A percentile compares a stretch with the other conserved stretches of the same genome.
Conservation (phyloP, 2,888 invertebrate genomes). For the Orchesella flavescens region DNA sequence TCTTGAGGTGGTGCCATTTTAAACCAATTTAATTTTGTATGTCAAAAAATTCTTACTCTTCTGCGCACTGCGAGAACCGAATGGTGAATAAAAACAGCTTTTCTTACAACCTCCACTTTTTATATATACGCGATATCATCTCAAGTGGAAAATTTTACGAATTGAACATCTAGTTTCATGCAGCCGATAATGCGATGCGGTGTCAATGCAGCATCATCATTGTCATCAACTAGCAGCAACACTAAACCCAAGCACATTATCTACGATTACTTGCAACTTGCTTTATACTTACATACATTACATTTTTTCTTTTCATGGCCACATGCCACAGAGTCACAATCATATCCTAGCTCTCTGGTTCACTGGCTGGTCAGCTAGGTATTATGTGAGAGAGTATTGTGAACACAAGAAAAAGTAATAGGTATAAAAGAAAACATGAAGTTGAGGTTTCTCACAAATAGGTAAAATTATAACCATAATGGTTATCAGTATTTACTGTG, state of each 20-base stretch:
- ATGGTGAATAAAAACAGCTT: background rate
- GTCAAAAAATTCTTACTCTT: background rate
- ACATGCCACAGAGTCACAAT: no score
- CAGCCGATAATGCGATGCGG: background rate
- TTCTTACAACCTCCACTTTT: background rate
- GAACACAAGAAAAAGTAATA: no score
- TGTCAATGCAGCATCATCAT: background rate
- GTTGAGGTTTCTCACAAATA: no score
- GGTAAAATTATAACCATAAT: no score
- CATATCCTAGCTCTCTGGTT: no score
- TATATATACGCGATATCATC: background rate
- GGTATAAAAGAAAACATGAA: no score
- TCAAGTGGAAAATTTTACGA: slow-evolving; percentile 27
- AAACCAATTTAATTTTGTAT: background rate
- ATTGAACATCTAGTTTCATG: background rate
- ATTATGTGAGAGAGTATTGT: no score
- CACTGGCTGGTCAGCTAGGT: no score
- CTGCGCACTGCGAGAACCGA: background rate
- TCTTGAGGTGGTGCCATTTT: slow-evolving; percentile 49
- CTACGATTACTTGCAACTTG: background rate
- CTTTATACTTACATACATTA: background rate
- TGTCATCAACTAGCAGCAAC: no score
- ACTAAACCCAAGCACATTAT: background rate
- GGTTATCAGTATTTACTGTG: background rate
- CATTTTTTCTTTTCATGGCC: no score